phyloP scores from a whole-genome alignment of 1,140 invertebrate genomes.

The Trichonephila clavipes region DNA sequence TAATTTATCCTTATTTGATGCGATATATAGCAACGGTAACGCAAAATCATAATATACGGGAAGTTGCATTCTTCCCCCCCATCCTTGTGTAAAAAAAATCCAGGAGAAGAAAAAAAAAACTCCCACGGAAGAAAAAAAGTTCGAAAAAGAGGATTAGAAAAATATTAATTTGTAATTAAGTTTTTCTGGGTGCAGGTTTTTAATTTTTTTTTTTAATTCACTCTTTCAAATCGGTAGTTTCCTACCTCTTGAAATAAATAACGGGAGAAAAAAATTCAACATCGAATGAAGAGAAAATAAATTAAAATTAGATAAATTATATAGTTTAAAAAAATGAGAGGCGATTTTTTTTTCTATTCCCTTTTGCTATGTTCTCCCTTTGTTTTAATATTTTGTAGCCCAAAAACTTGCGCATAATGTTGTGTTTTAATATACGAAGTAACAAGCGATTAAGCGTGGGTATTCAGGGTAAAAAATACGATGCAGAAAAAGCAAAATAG shows the following conservation, averaged over 20 bases:
- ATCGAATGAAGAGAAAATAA: constrained; percentile 75
- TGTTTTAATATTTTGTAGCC: constrained; percentile 66
- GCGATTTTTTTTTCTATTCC: not conserved
- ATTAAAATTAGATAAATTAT: constrained; percentile 76
- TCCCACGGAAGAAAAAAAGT: constrained; percentile 12
- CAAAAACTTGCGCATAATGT: not conserved
- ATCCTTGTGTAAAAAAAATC: not conserved
- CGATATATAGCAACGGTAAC: constrained; percentile 22
- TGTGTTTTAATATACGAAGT: constrained; percentile 72
- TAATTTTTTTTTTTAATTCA: constrained; percentile 67
- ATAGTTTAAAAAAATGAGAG: constrained; percentile 68
- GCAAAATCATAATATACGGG: constrained; percentile 69
- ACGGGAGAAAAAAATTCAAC: constrained; percentile 2
- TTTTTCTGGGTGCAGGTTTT: constrained; percentile 72
- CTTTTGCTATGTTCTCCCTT: constrained; percentile 24
- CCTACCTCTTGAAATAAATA: constrained; percentile 60
- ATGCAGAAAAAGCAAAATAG: constrained; percentile 14
- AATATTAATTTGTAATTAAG: constrained; percentile 77
- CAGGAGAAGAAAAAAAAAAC: constrained; percentile 34
- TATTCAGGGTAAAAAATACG: constrained; percentile 41
- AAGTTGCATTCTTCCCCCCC: not conserved
- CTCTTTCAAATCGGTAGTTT: constrained; percentile 55
- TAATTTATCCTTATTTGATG: constrained; percentile 73
- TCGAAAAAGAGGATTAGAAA: constrained; percentile 71
- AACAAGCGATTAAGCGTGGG: constrained; percentile 59